Evolutionary conservation across 2,797 vertebrate genomes (phyloP), one percentile per base, ranked within the genome.

Genomic region (Pelodytes ibericus): DNA sequence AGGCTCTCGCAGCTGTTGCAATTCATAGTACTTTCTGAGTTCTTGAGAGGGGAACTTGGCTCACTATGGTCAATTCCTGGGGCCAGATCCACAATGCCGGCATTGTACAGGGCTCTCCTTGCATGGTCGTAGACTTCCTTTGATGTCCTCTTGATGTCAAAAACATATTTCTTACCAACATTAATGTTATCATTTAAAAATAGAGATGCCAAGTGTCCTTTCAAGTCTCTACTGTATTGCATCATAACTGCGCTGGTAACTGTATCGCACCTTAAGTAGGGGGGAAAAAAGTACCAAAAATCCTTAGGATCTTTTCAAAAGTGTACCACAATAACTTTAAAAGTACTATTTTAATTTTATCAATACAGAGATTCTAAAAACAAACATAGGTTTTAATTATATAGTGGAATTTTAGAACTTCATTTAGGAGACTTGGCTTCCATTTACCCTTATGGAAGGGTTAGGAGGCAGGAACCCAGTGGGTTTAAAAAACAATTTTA

Each of bases 101-200:
- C 94, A 44, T 98, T 97, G 90, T 99, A 99, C 76, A 99, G 94
- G 1, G 95, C 90, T 24, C 96, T 90, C 3, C 98, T 90, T 1
- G 97, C 95, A 0, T 98, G 94, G 89, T 99, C 98, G 20, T 99
- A 99, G 18, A 95, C 98, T 89, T 99, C 98, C 88, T 99, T 99
- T 58, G 96, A 94, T 3, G 98, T 99, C 82, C 98, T 95, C 26
- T 93, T 93, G 81, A 99, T 99, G 82, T 99, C 98, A 24, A 99
- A 99, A 10, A 99, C 95, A 0, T 98, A 99, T 73, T 99, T 99
- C 90, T 99, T 99, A 72, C 98, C 98, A 67, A 99, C 92, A 87
- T 97, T 96, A 80, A 99, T 95, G 85, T 98, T 98, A 84, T 99
- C 97, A 39, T 99, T 99, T 83, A 99, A 93, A 83, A 99, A 99